Evolutionary conservation across 30 jellyfish, hydroid and myxozoan species (phyloP).

Genomic region (Chrysaora quinquecirrha): DNA sequence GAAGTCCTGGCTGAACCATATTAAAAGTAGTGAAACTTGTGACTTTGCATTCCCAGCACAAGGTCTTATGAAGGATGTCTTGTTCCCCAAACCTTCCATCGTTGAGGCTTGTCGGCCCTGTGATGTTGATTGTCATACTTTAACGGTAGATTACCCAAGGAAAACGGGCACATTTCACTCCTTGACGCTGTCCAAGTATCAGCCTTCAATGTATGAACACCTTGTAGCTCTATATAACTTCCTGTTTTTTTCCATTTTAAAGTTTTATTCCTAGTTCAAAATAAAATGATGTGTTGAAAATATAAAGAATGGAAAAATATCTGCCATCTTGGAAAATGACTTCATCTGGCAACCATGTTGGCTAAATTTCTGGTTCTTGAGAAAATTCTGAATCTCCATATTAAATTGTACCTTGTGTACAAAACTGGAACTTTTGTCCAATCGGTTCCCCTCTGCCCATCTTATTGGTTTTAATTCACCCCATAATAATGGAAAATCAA

Average conservation of each 20-base stretch:
- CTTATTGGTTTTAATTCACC: background rate
- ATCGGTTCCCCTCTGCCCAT: constrained; percentile 12
- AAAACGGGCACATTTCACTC: background rate
- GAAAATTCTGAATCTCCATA: constrained; percentile 10
- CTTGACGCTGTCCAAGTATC: constrained; percentile 4
- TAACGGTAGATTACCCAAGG: background rate
- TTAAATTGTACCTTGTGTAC: constrained; percentile 12
- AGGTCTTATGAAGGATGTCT: too few relatives aligned
- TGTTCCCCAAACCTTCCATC: too few relatives aligned
- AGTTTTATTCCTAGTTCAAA: constrained; percentile 7
- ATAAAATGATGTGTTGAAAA: background rate
- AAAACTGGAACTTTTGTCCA: constrained; percentile 9
- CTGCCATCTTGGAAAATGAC: constrained; percentile 2
- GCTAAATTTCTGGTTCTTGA: constrained; percentile 15
- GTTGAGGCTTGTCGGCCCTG: too few relatives aligned
- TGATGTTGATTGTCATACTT: too few relatives aligned
- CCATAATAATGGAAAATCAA: too few relatives aligned
- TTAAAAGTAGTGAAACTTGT: too few relatives aligned
- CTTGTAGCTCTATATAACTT: constrained; percentile 1
- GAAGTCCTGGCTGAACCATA: too few relatives aligned
- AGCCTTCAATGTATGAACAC: background rate
- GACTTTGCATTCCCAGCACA: too few relatives aligned
- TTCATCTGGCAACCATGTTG: constrained; percentile 1
- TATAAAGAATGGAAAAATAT: background rate
- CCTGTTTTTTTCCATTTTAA: constrained; percentile 2